Conservation (phyloP, 2,888 invertebrate species). For the Adelphocoris suturalis region DNA sequence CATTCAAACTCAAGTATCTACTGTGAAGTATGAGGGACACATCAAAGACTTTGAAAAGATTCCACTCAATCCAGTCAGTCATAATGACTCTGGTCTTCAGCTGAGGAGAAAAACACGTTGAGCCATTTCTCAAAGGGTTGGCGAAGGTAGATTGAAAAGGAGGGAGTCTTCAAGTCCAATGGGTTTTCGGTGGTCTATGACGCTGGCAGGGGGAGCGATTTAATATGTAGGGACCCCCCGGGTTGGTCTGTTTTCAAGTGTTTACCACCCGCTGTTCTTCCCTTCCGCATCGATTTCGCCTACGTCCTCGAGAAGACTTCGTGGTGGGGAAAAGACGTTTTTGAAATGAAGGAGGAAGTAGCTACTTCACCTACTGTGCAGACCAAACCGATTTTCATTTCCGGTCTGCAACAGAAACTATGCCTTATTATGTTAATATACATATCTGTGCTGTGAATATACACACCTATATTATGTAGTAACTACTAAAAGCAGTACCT, state of each 20-base stretch:
- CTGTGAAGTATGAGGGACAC: not conserved
- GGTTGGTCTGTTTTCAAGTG: constrained; percentile 37
- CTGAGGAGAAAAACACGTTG: not conserved
- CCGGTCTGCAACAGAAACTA: not conserved
- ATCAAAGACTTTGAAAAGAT: not conserved
- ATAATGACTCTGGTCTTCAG: constrained; percentile 21
- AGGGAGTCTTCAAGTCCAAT: not conserved
- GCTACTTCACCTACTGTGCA: not conserved
- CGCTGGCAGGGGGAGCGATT: constrained; percentile 46
- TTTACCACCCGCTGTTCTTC: constrained; percentile 56
- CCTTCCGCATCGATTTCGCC: constrained; percentile 32
- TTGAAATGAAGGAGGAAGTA: not conserved
- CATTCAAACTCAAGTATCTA: not conserved
- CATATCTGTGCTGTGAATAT: too few species aligned
- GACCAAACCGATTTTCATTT: not conserved
- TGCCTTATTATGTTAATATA: too few species aligned
- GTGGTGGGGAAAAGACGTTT: not conserved
- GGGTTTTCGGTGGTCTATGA: constrained; percentile 1
- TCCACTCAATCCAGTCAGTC: not conserved
- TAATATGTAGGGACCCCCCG: constrained; percentile 36
- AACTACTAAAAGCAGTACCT: too few species aligned
- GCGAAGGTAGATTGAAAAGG: not conserved
- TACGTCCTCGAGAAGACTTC: constrained; percentile 6
- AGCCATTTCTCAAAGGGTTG: not conserved
- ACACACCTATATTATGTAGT: too few species aligned